phyloP scores from a whole-genome alignment of 2,797 vertebrate genomes.

The Enteromius argenteus region DNA sequence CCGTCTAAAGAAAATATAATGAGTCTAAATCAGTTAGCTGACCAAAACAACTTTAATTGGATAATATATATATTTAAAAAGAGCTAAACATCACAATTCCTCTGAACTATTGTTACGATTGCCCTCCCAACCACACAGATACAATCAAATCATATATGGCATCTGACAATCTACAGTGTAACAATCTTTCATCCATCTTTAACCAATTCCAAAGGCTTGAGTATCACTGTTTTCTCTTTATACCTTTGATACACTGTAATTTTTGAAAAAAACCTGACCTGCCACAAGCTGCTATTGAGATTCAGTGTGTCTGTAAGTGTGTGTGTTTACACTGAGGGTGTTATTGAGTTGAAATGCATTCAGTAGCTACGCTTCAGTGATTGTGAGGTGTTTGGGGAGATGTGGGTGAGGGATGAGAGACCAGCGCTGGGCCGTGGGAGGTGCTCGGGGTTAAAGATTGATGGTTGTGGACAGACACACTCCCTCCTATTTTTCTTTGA shows the following conservation, averaged over 20 bases:
- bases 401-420: slow-evolving; percentile 45
- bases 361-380: slow-evolving; percentile 50
- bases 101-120: background rate
- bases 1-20: background rate
- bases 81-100: background rate
- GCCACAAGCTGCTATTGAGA: slow-evolving; percentile 27
- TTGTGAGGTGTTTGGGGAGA: slow-evolving; percentile 51
- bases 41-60: background rate
- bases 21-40: background rate
- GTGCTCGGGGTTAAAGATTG: slow-evolving; percentile 54
- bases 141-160: background rate
- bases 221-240: background rate
- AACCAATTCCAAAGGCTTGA: slow-evolving; percentile 6
- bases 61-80: background rate
- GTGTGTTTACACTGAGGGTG: slow-evolving; percentile 54
- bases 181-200: background rate
- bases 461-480: slow-evolving; percentile 55
- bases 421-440: slow-evolving; percentile 43
- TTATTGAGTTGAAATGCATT: slow-evolving; percentile 57
- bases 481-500: slow-evolving; percentile 51
- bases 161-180: background rate
- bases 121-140: background rate
- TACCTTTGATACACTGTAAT: slow-evolving; percentile 4
- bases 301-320: slow-evolving; percentile 28
- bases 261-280: background rate